Conservation (phyloP, 1,140 invertebrate species). For the Agraylea sexmaculata region DNA sequence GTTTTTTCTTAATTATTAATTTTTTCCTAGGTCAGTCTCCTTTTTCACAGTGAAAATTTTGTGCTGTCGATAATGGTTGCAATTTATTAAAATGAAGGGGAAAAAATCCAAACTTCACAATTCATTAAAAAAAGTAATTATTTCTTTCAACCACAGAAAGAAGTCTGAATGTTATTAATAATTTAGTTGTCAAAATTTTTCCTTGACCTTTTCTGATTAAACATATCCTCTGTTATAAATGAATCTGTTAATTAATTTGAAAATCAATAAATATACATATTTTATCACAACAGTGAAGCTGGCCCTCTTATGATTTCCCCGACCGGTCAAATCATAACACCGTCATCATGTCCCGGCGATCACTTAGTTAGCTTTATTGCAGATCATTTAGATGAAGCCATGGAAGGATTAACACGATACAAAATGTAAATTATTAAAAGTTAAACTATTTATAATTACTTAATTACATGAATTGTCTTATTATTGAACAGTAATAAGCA, state of each 20-base stretch:
- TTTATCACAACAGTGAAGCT: constrained; percentile 55
- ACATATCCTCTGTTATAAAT: not conserved
- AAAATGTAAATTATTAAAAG: constrained; percentile 53
- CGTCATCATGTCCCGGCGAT: constrained; percentile 75
- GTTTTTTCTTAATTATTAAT: constrained; percentile 27
- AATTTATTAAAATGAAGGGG: no score
- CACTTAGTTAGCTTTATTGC: constrained; percentile 75
- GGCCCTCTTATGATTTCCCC: constrained; percentile 87
- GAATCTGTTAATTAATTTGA: not conserved
- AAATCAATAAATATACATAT: constrained; percentile 10
- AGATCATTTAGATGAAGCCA: constrained; percentile 62
- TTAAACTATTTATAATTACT: not conserved
- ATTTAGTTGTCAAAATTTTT: no score
- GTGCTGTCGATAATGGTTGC: no score
- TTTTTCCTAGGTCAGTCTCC: no score
- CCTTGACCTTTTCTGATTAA: constrained; percentile 5
- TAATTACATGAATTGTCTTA: not conserved
- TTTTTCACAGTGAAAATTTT: no score
- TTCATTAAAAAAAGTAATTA: no score
- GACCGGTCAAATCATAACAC: constrained; percentile 84
- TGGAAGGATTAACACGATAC: constrained; percentile 56
- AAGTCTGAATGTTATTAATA: no score
- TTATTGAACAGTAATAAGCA: constrained; percentile 55
- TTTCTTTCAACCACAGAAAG: no score
- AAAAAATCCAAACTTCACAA: no score